Conservation (phyloP, 2,888 invertebrate genomes). For the Heteromurus nitidus region DNA sequence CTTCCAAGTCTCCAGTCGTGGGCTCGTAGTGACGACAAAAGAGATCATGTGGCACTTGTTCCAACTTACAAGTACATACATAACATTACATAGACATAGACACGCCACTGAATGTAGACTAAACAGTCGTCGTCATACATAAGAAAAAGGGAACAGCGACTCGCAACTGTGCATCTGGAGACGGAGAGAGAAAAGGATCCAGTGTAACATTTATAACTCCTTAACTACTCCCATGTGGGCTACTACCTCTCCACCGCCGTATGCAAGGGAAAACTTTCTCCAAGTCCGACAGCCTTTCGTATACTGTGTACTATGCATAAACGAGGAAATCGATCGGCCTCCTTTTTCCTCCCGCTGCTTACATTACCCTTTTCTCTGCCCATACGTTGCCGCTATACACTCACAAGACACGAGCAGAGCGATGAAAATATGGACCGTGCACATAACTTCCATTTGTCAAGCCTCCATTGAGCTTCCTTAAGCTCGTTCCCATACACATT, state of each 20-base stretch:
- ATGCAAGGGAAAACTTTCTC: not conserved
- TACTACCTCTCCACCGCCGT: not conserved
- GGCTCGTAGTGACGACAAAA: not conserved
- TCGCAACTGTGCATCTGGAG: not conserved
- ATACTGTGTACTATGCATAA: constrained; percentile 14
- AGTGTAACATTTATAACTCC: constrained; percentile 45
- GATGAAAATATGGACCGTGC: too few relatives aligned
- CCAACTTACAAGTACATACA: too few relatives aligned
- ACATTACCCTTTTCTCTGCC: not conserved
- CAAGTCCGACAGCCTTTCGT: not conserved
- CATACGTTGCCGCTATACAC: not conserved
- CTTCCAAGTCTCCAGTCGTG: not conserved
- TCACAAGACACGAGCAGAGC: too few relatives aligned
- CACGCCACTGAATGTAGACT: not conserved
- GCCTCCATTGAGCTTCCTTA: too few relatives aligned
- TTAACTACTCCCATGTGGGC: constrained; percentile 51
- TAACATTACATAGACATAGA: too few relatives aligned
- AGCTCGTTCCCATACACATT: too few relatives aligned
- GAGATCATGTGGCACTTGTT: not conserved
- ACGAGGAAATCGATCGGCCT: constrained; percentile 55
- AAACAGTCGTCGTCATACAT: constrained; percentile 21
- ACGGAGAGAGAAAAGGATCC: constrained; percentile 13
- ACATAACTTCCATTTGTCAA: not conserved
- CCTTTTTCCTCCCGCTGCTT: constrained; percentile 29
- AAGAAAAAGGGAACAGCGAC: constrained; percentile 10